Base-by-base conservation (phyloP, 2,888 invertebrate species). In the Psylliodes chrysocephalus region DNA sequence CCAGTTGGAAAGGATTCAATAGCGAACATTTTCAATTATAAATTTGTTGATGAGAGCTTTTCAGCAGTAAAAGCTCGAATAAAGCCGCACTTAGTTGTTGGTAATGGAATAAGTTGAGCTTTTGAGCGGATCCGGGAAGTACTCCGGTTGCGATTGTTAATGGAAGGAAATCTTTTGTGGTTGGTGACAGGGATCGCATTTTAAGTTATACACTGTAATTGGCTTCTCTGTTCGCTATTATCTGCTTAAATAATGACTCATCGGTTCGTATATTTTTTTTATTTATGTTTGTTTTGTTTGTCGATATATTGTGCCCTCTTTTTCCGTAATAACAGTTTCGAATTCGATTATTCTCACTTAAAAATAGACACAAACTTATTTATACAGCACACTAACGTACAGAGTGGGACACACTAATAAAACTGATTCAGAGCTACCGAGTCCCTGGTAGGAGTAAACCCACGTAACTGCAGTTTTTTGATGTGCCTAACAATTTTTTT, bases 11-110 rank as follows among this genome's bases (percentile, higher is more conserved):
- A 52, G 64, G 55, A 10, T 49, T 63, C 63, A 70, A 67, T 71
- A 51, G 66, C 63, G 67, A 68, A 67, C 69, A 68, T 66, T 67
- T 70, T 64, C 71, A 70, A 66, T 68, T 71, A 70, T 67, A 71
- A 68, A 68, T 67, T 67, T 62, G 67, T 61, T 60, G 64, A 68
- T 70, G 69, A 66, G 63, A 67, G 68, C 68, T 59, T 70, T 70
- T 67, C 57, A 53, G 62, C 60, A 62, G 53, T 69, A 70, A 70
- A 68, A 72, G 69, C 67, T 64, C 66, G 70, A 68, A 70, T 70
- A 70, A 70, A 70, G 62, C 61, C 63, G 62, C 67, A 60, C 70
- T 71, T 69, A 72, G 70, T 72, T 68, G 67, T 44, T 53, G 56
- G 57, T 69, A 67, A 69, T 69, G 65, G 69, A 69, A 65, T 64